These are phyloP conservation scores for Poeciliopsis retropinna DNA, from an alignment of 2,113 vertebrate genomes.

Conservation along the genomic window DNA sequence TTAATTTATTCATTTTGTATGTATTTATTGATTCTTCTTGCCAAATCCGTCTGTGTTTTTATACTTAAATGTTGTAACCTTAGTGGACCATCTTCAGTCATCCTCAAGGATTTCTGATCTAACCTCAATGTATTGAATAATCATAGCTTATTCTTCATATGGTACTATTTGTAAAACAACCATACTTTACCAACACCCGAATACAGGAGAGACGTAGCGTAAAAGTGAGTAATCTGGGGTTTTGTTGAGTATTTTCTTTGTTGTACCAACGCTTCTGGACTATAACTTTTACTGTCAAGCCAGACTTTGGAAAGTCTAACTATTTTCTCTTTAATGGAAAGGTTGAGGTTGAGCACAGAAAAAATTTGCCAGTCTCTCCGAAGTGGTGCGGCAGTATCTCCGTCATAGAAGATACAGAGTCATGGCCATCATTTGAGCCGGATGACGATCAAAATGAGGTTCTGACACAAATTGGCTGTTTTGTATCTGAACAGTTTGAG, in stretches of 20 bases:
- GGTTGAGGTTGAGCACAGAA: background rate
- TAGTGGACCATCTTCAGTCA: constrained; percentile 40
- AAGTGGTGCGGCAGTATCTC: background rate
- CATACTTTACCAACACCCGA: background rate
- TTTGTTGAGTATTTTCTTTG: background rate
- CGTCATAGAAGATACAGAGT: too few relatives aligned
- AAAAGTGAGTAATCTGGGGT: background rate
- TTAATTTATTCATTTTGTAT: constrained; percentile 68
- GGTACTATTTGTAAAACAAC: background rate
- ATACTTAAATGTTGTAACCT: constrained; percentile 52
- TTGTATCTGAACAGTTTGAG: too few relatives aligned
- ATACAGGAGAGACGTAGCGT: background rate
- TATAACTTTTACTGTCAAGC: background rate
- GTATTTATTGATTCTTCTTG: constrained; percentile 67
- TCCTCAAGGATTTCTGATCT: constrained; percentile 44
- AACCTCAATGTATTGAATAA: constrained; percentile 46
- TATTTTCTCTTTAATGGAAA: background rate
- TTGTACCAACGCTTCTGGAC: background rate
- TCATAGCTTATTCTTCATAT: constrained; percentile 5
- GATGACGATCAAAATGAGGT: too few relatives aligned
- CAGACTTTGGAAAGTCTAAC: background rate
- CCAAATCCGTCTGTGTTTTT: constrained; percentile 58
- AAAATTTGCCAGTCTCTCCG: background rate
- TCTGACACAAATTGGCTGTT: too few relatives aligned
- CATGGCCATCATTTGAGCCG: too few relatives aligned